Evolutionary conservation across 2,113 vertebrate genomes (phyloP), one percentile per base, ranked within the genome.

Genomic region (Poecilia latipinna): DNA sequence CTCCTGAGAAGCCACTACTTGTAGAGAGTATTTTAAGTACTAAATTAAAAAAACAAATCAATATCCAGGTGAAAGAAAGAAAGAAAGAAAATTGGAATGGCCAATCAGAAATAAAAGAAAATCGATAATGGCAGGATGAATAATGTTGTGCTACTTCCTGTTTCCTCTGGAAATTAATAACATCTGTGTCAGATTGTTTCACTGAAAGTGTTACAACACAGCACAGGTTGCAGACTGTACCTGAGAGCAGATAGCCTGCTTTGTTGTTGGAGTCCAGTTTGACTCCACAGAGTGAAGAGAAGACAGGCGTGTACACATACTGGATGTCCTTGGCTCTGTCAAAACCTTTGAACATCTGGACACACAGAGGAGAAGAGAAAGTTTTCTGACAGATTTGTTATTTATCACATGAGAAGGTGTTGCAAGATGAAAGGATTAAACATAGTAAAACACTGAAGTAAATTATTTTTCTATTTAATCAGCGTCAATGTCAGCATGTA

Each of bases 271-370:
- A 94, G 90, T 97, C 95, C 86, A 99, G 92, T 76, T 94, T 96
- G 82, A 96, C 93, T 54, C 97, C 97, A 86, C 98, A 99, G 76
- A 96, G 89, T 3, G 97, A 96, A 0, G 96, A 96, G 82, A 96
- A 95, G 67, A 95, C 93, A 22, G 96, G 94, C 0, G 97, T 99
- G 73, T 98, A 98, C 82, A 98, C 93, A 39, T 96, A 97, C 78
- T 97, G 95, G 86, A 99, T 94, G 62, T 96, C 95, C 81, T 96
- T 97, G 77, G 95, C 87, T 86, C 96, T 96, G 82, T 97, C 95
- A 86, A 97, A 97, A 31, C 97, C 97, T 94, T 98, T 98, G 88
- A 97, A 98, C 95, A 98, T 97, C 98, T 99, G 90, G 65, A 93
- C 63, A 69, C 48, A 86, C 65, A 67, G 11, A 80, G 31, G 86